Evolutionary conservation across 2,113 vertebrate genomes (phyloP).

Genomic region (Carettochelys insculpta): DNA sequence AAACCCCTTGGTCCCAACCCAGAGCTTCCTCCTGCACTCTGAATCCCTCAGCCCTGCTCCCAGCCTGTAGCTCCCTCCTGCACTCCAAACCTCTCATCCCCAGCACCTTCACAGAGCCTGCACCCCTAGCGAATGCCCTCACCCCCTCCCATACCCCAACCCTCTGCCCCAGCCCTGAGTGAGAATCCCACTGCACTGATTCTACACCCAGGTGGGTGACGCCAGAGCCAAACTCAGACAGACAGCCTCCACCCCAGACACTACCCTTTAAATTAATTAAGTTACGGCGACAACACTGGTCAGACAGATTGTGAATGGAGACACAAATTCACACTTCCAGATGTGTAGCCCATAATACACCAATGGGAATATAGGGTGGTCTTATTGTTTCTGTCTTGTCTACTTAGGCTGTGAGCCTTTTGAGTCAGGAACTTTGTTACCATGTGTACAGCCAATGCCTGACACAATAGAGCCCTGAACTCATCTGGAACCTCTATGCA

Average conservation of each 20-base stretch:
- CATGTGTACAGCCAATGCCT: background rate
- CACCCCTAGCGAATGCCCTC: no score
- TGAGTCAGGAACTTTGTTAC: background rate
- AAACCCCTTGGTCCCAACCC: no score
- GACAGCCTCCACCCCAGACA: background rate
- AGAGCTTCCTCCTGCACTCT: no score
- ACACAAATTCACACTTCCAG: background rate
- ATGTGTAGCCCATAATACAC: background rate
- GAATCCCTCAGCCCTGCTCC: no score
- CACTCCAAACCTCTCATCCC: no score
- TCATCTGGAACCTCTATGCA: background rate
- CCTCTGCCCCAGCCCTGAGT: background rate
- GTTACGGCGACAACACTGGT: background rate
- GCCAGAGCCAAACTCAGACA: background rate
- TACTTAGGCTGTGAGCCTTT: background rate
- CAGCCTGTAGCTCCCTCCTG: no score
- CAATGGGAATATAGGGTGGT: background rate
- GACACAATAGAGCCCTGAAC: background rate
- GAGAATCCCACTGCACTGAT: background rate
- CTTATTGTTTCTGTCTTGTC: background rate
- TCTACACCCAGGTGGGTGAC: background rate
- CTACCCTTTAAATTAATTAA: background rate
- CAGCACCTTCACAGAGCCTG: no score
- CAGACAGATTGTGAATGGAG: background rate
- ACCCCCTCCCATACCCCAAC: no score